These are phyloP conservation scores for Smittia sp. DNA, from an alignment of 2,888 invertebrate species.

Conservation along the genomic window DNA sequence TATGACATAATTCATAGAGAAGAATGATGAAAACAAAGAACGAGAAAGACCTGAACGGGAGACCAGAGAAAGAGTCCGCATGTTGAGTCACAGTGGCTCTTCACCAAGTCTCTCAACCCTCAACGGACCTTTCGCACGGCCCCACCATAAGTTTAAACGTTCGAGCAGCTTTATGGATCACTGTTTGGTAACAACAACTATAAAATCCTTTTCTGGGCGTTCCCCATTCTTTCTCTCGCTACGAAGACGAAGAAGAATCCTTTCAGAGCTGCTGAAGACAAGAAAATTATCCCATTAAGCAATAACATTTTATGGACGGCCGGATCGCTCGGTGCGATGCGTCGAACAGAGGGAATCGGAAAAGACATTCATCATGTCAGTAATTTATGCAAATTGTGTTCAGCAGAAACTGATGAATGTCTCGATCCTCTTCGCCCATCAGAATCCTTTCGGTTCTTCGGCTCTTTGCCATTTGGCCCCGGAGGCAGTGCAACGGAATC, in stretches of 20 bases:
- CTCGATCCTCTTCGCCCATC: not conserved
- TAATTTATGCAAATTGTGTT: conserved; percentile 7
- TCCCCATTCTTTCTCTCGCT: not conserved
- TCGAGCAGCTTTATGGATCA: not conserved
- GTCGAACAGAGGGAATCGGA: not conserved
- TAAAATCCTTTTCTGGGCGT: conserved; percentile 23
- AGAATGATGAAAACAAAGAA: not conserved
- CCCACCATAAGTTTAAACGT: not conserved
- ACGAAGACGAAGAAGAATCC: not conserved
- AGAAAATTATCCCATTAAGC: not conserved
- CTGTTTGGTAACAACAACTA: conserved; percentile 11
- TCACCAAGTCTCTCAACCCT: no score
- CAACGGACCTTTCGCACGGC: no score
- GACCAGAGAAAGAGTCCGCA: not conserved
- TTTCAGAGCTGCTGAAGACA: not conserved
- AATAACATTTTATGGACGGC: not conserved
- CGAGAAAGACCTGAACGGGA: no score
- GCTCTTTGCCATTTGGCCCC: not conserved
- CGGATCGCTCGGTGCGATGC: not conserved
- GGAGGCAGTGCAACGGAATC: conserved; percentile 21
- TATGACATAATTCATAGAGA: not conserved
- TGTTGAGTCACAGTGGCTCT: not conserved
- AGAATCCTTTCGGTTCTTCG: not conserved
- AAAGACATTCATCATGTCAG: not conserved
- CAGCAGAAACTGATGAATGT: not conserved